Evolutionary conservation across 1,140 invertebrate species (phyloP).

Genomic region (Argopecten irradians): DNA sequence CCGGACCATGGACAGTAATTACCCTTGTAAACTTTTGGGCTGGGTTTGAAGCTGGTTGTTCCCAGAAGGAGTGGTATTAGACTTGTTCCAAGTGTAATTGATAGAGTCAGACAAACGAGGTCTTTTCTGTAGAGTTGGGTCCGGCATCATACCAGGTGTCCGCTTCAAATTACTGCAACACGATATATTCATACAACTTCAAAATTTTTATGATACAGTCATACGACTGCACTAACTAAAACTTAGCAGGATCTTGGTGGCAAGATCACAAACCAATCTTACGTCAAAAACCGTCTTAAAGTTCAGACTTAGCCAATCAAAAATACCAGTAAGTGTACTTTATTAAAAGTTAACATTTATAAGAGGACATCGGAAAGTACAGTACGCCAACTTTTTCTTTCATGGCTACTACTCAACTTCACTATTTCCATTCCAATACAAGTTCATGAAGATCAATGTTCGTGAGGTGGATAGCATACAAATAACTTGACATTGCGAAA

Average conservation of each 20-base stretch:
- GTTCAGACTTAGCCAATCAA: too few relatives aligned
- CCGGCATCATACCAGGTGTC: constrained; percentile 47
- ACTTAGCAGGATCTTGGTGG: neutral
- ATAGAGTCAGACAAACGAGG: neutral
- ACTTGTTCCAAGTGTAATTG: constrained; percentile 50
- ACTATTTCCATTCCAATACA: too few relatives aligned
- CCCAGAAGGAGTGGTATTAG: constrained; percentile 20
- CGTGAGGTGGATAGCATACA: too few relatives aligned
- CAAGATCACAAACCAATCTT: neutral
- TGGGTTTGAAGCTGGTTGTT: constrained; percentile 22
- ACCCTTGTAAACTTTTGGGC: constrained; percentile 28
- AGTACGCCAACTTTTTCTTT: too few relatives aligned
- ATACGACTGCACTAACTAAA: neutral
- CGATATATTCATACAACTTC: neutral
- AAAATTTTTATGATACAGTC: neutral
- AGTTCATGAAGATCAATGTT: too few relatives aligned
- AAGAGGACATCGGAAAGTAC: too few relatives aligned
- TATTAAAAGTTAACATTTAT: too few relatives aligned
- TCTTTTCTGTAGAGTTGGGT: neutral
- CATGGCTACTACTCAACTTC: too few relatives aligned
- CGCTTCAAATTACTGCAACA: constrained; percentile 35
- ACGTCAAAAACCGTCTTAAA: too few relatives aligned
- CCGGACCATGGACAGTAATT: neutral
- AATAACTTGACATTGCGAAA: too few relatives aligned
- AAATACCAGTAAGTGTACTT: too few relatives aligned